A percentile compares a stretch with the other conserved stretches of the same genome.
These are phyloP conservation scores for Machimus atricapillus DNA, from an alignment of 2,888 invertebrate species.

Conservation along the genomic window DNA sequence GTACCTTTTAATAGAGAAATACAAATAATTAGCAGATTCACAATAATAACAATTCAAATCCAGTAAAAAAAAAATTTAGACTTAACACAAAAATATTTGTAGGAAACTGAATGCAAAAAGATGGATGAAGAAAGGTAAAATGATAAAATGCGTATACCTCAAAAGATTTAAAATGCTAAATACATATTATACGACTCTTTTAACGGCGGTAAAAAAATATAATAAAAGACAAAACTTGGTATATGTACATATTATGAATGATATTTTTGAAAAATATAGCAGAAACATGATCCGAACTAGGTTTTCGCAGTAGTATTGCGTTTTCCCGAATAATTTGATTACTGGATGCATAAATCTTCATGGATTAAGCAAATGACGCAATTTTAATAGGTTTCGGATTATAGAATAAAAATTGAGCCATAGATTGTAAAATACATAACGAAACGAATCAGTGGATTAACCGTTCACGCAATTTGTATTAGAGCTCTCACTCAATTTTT, in stretches of 20 bases:
- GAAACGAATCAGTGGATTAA: neutral
- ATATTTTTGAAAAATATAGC: neutral
- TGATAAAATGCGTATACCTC: neutral
- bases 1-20: too few relatives aligned
- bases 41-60: too few relatives aligned
- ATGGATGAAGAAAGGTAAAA: neutral
- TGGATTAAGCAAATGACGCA: neutral
- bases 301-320: neutral
- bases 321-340: neutral
- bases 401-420: neutral
- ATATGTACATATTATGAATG: neutral
- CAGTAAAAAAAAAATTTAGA: too few relatives aligned
- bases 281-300: neutral
- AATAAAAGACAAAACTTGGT: neutral
- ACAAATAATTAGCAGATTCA: too few relatives aligned
- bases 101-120: neutral
- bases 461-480: neutral
- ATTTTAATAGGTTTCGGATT: neutral
- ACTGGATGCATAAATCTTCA: neutral
- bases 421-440: neutral
- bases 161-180: neutral
- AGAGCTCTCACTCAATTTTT: too few relatives aligned
- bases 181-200: neutral
- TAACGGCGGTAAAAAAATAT: neutral
- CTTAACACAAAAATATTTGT: too few relatives aligned